These are phyloP conservation scores for Chiroxiphia lanceolata DNA, from an alignment of 2,797 vertebrate species.

Conservation along the genomic window DNA sequence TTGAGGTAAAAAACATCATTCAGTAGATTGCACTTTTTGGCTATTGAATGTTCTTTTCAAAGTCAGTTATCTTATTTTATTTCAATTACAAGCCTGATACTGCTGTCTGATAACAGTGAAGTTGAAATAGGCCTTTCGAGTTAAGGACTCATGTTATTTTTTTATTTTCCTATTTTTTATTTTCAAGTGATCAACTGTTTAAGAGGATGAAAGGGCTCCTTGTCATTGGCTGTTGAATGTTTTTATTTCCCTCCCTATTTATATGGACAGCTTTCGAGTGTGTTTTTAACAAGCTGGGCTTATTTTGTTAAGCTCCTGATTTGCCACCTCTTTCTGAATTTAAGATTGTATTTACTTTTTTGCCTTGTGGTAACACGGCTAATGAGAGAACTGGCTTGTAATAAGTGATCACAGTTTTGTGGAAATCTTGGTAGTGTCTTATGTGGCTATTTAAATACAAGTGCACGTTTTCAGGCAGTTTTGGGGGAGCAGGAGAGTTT, in stretches of 20 bases:
- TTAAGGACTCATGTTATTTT: neutral
- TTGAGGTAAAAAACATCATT: conserved; percentile 25
- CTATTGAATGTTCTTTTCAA: neutral
- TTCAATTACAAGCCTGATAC: neutral
- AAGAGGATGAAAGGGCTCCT: neutral
- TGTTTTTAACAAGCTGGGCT: neutral
- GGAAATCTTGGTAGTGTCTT: neutral
- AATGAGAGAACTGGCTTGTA: neutral
- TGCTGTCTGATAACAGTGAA: neutral
- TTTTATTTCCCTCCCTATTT: neutral
- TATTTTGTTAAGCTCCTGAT: neutral
- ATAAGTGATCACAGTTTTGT: neutral
- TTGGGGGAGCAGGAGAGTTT: neutral
- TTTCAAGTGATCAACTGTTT: neutral
- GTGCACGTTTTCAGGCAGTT: neutral
- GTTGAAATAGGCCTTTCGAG: neutral
- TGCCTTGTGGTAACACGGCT: neutral
- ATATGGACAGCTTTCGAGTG: neutral
- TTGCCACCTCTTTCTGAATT: neutral
- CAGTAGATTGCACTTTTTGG: neutral
- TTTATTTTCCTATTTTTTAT: neutral
- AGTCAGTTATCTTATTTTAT: neutral
- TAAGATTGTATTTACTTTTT: neutral
- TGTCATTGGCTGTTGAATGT: neutral
- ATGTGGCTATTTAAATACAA: neutral